Evolutionary conservation across 2,113 vertebrate species (phyloP).

Genomic region (Leptosomus discolor): DNA sequence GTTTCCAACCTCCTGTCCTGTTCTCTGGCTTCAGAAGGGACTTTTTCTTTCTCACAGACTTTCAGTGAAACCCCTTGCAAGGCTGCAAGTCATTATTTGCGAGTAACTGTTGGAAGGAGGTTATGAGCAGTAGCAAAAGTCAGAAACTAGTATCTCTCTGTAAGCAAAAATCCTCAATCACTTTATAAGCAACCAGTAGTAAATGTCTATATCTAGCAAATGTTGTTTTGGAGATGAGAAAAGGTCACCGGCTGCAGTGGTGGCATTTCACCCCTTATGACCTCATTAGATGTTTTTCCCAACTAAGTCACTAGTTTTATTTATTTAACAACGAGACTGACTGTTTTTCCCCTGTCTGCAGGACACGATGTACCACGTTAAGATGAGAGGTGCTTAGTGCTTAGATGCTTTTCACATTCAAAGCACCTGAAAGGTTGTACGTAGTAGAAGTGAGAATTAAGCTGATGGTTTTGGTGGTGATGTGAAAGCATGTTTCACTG

Average conservation of each 20-base stretch:
- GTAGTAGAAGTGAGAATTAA: neutral
- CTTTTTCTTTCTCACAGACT: neutral
- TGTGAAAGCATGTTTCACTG: neutral
- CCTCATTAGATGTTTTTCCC: slow-evolving; percentile 29
- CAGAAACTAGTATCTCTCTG: neutral
- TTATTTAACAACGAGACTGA: neutral
- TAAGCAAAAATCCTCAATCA: neutral
- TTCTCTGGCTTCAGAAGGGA: neutral
- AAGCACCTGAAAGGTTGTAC: neutral
- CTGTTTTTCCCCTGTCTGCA: neutral
- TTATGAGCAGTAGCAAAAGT: neutral
- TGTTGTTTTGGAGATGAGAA: neutral
- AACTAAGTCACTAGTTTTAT: neutral
- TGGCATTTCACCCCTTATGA: neutral
- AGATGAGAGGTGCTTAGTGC: neutral
- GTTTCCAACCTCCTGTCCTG: neutral
- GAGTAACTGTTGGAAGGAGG: neutral
- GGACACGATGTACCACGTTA: neutral
- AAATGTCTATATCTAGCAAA: neutral
- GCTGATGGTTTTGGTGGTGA: neutral
- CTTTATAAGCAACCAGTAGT: neutral
- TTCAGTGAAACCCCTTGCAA: neutral
- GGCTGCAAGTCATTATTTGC: neutral
- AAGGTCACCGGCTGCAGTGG: neutral
- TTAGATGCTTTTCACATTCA: neutral